Evolutionary conservation across 2,797 vertebrate species (phyloP).

Genomic region (Momotus momota): DNA sequence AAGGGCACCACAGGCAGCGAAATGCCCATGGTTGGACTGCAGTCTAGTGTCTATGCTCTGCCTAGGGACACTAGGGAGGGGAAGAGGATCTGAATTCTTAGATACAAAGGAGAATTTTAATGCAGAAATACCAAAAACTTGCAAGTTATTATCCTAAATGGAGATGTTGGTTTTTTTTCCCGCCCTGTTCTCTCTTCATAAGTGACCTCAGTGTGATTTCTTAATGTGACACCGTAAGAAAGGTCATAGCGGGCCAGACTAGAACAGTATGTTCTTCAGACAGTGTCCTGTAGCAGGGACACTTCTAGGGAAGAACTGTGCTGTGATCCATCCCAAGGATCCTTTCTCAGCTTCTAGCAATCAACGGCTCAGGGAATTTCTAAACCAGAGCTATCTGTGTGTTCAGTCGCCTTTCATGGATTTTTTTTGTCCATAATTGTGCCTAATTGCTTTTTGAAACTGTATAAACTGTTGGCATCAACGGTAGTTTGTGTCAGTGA

Average conservation of each 20-base stretch:
- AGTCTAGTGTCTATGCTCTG: neutral
- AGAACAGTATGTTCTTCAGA: neutral
- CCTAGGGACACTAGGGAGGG: neutral
- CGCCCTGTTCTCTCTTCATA: neutral
- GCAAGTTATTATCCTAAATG: neutral
- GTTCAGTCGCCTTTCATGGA: neutral
- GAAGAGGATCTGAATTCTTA: neutral
- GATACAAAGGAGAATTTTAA: neutral
- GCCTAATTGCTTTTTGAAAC: conserved; percentile 49
- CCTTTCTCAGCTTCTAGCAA: conserved; percentile 15
- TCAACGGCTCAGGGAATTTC: neutral
- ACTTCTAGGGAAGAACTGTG: neutral
- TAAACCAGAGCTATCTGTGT: conserved; percentile 6
- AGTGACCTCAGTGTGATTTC: neutral
- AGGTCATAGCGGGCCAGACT: neutral
- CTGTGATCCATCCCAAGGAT: neutral
- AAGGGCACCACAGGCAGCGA: neutral
- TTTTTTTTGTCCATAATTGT: conserved; percentile 39
- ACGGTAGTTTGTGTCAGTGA: conserved; percentile 15
- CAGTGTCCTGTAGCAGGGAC: neutral
- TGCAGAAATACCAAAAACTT: neutral
- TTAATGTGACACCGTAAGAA: neutral
- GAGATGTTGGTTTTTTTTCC: neutral
- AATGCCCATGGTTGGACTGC: neutral
- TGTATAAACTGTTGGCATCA: conserved; percentile 13